Conservation (phyloP, 2,888 invertebrate species). For the Apeira syringaria region DNA sequence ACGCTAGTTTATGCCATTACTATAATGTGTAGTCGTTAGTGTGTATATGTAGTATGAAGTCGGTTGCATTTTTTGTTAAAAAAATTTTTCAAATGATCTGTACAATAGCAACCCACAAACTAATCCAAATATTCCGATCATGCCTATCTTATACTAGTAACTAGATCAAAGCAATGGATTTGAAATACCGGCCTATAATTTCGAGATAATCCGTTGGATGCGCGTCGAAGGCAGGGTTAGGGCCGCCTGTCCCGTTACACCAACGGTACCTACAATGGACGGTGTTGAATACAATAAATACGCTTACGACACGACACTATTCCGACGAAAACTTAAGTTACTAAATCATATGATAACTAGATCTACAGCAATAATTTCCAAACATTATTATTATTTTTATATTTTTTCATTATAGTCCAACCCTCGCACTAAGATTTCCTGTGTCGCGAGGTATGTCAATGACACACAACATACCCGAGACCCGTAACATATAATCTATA, state of each 20-base stretch:
- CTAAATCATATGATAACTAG: conserved; percentile 5
- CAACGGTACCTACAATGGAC: conserved; percentile 66
- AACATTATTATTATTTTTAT: too few relatives aligned
- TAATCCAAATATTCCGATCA: background rate
- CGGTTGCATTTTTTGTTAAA: too few relatives aligned
- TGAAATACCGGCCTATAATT: conserved; percentile 29
- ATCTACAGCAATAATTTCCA: too few relatives aligned
- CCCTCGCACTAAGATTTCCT: too few relatives aligned
- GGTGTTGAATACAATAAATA: conserved; percentile 53
- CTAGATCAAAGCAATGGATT: conserved; percentile 7
- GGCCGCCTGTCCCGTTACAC: conserved; percentile 66
- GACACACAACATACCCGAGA: too few relatives aligned
- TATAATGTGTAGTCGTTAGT: too few relatives aligned
- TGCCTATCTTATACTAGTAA: too few relatives aligned
- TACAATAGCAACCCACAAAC: background rate
- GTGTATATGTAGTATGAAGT: too few relatives aligned
- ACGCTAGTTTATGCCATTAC: background rate
- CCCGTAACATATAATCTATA: too few relatives aligned
- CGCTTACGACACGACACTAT: conserved; percentile 39
- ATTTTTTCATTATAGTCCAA: too few relatives aligned
- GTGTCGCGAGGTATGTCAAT: too few relatives aligned
- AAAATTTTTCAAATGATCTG: too few relatives aligned
- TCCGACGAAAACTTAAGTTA: conserved; percentile 30
- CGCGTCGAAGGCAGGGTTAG: conserved; percentile 45
- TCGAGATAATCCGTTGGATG: conserved; percentile 48